Conservation (phyloP, 2,888 invertebrate species). For the Limenitis camilla region DNA sequence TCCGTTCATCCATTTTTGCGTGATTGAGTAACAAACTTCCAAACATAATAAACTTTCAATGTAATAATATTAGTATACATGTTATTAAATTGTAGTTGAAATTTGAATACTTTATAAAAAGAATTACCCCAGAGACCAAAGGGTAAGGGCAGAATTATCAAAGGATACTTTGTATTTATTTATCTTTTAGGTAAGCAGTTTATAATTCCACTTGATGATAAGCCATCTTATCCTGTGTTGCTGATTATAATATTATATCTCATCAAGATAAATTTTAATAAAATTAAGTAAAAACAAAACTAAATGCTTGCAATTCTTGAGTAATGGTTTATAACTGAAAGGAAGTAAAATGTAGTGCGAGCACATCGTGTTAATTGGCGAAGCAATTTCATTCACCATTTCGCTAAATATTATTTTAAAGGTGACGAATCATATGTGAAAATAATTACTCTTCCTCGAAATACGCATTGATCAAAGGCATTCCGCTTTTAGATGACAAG, state of each 20-base stretch:
- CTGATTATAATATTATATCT: background rate
- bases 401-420: slow-evolving; percentile 16
- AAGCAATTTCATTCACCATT: slow-evolving; percentile 2
- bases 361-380: slow-evolving; percentile 12
- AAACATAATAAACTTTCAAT: too few species aligned
- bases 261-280: background rate
- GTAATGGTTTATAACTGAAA: background rate
- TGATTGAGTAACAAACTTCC: too few species aligned
- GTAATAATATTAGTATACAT: too few species aligned
- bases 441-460: slow-evolving; percentile 29
- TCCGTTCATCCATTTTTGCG: too few species aligned
- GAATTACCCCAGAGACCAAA: too few species aligned
- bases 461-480: slow-evolving; percentile 32
- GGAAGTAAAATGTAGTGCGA: background rate
- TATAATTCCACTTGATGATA: too few species aligned
- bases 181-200: too few species aligned
- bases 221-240: too few species aligned
- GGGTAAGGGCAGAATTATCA: too few species aligned
- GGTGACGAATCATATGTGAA: slow-evolving; percentile 26
- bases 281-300: background rate
- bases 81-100: too few species aligned
- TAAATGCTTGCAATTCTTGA: background rate
- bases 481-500: slow-evolving; percentile 30
- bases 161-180: too few species aligned
- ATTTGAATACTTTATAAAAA: too few species aligned